Evolutionary conservation across 2,113 vertebrate genomes (phyloP), one percentile per base, ranked within the genome.

Genomic region (Poecilia latipinna): DNA sequence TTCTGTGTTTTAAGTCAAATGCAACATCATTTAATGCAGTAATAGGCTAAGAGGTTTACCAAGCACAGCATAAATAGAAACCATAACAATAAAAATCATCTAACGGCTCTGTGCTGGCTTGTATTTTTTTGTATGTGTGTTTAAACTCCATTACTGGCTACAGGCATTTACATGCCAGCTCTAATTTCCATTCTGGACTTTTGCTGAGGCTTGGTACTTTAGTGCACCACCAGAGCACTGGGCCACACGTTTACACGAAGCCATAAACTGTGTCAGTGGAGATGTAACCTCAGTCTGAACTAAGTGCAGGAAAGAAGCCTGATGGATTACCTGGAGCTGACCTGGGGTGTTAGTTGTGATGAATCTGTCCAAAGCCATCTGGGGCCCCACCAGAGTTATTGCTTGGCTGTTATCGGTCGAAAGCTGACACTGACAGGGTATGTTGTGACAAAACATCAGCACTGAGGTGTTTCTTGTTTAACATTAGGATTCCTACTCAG

Each of bases 341-440:
- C 95, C 95, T 95, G 90, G 92, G 91, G 93, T 82, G 93, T 94
- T 93, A 92, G 95, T 94, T 92, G 95, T 95, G 95, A 97, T 97
- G 96, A 97, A 96, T 95, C 96, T 96, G 95, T 96, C 96, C 94
- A 94, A 95, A 96, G 94, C 95, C 96, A 97, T 96, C 96, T 98
- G 96, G 94, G 94, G 95, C 95, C 94, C 93, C 91, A 89, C 89
- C 84, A 92, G 94, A 96, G 94, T 95, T 94, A 96, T 95, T 93
- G 95, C 94, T 93, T 92, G 91, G 91, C 93, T 88, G 92, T 95
- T 95, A 92, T 91, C 85, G 90, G 88, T 85, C 94, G 96, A 96
- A 97, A 97, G 94, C 88, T 94, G 94, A 97, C 93, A 96, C 94
- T 89, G 76, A 91, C 78, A 83, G 81, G 91, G 84, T 89, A 84